Evolutionary conservation across 2,797 vertebrate species (phyloP).

Genomic region (Chelidonichthys spinosus): DNA sequence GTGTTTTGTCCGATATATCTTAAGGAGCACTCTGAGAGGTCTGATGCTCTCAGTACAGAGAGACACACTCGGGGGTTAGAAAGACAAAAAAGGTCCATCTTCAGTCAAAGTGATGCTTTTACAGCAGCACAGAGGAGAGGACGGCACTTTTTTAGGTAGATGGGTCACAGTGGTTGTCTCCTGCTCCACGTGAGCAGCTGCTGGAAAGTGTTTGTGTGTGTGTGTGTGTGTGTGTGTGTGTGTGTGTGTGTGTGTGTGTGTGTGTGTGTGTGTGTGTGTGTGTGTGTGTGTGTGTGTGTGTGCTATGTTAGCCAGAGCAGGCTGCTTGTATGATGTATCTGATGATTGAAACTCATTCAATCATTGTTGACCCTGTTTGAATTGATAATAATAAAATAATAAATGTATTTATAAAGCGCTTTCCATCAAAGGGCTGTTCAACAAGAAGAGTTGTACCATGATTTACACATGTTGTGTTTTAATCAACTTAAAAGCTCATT

Average conservation of each 20-base stretch:
- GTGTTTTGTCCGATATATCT: background rate
- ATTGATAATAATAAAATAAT: too few relatives aligned
- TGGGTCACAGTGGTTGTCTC: constrained; percentile 10
- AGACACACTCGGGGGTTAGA: background rate
- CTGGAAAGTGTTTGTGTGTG: constrained; percentile 23
- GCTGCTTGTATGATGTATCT: background rate
- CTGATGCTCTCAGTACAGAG: constrained; percentile 8
- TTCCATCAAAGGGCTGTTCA: too few relatives aligned
- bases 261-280: background rate
- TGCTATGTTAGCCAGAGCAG: background rate
- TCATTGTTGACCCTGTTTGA: too few relatives aligned
- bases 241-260: constrained; percentile 19
- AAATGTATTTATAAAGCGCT: too few relatives aligned
- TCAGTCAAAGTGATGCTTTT: constrained; percentile 38
- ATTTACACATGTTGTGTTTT: too few relatives aligned
- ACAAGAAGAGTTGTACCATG: too few relatives aligned
- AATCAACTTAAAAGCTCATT: too few relatives aligned
- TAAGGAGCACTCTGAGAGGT: constrained; percentile 15
- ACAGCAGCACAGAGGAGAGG: constrained; percentile 15
- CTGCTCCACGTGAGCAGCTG: constrained; percentile 18
- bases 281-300: background rate
- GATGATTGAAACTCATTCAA: background rate
- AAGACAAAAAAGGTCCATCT: background rate
- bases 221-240: constrained; percentile 16
- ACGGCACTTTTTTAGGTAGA: constrained; percentile 4